phyloP scores from a whole-genome alignment of 1,140 invertebrate species.

The Venustaconcha ellipsiformis region DNA sequence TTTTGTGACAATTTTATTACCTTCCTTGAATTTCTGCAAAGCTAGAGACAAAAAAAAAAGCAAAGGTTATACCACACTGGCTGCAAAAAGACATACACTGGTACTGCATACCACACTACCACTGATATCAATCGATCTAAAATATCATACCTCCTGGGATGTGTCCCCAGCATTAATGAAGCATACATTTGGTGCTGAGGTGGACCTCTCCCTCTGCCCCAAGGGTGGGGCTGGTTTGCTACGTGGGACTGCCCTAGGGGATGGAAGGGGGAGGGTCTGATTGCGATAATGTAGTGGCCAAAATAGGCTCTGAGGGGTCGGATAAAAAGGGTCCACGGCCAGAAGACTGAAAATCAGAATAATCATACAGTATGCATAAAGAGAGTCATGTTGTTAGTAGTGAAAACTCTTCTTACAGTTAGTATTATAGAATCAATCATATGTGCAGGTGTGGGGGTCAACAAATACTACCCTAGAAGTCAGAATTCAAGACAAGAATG shows the following conservation, averaged over 20 bases:
- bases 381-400: not conserved
- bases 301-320: slow-evolving; percentile 1
- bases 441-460: too few species aligned
- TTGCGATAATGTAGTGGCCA: slow-evolving; percentile 17
- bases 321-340: slow-evolving; percentile 18
- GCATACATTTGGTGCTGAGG: slow-evolving; percentile 95
- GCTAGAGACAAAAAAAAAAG: too few species aligned
- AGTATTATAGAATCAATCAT: too few species aligned
- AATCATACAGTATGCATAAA: not conserved
- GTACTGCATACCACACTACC: too few species aligned
- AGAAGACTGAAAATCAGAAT: slow-evolving; percentile 25
- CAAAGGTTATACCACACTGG: too few species aligned
- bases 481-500: too few species aligned
- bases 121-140: too few species aligned
- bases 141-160: slow-evolving; percentile 38
- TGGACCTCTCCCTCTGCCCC: slow-evolving; percentile 90
- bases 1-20: too few species aligned
- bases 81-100: too few species aligned
- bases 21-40: too few species aligned
- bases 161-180: slow-evolving; percentile 75
- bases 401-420: too few species aligned
- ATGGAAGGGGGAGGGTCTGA: slow-evolving; percentile 19
- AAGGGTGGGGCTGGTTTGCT: slow-evolving; percentile 71
- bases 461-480: too few species aligned
- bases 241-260: slow-evolving; percentile 18